phyloP scores from a whole-genome alignment of 2,113 vertebrate genomes.

The Anseranas semipalmata region DNA sequence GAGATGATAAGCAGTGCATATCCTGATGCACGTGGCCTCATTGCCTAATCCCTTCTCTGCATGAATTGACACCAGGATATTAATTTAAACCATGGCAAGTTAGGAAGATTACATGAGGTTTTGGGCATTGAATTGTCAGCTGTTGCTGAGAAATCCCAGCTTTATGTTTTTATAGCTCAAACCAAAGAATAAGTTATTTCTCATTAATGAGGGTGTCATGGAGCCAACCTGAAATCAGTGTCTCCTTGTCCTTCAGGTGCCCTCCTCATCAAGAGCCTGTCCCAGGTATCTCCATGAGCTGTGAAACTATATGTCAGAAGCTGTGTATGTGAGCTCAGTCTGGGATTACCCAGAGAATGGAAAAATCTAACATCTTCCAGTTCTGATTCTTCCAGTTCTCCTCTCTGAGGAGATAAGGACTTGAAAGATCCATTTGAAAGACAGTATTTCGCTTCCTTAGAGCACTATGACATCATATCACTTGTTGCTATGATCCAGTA shows the following conservation, averaged over 20 bases:
- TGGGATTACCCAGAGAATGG: not conserved
- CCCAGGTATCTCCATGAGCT: not conserved
- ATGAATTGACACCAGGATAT: not conserved
- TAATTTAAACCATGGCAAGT: rapidly evolving
- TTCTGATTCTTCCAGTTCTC: not conserved
- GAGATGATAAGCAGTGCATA: not conserved
- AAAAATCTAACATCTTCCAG: not conserved
- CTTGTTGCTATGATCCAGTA: not conserved
- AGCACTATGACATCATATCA: not conserved
- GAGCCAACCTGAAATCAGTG: not conserved
- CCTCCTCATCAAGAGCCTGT: not conserved
- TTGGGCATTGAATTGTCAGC: not conserved
- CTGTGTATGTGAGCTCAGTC: not conserved
- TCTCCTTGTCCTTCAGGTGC: not conserved
- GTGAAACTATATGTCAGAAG: not conserved
- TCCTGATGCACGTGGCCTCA: rapidly evolving
- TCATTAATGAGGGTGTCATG: not conserved
- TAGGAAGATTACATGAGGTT: not conserved
- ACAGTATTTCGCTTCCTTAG: not conserved
- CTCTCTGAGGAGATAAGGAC: not conserved
- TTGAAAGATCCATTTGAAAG: not conserved
- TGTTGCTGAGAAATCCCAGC: not conserved
- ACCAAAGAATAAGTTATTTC: not conserved
- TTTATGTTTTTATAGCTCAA: not conserved
- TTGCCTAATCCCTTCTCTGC: not conserved